Percentiles rank a stretch among this genome's conserved stretches.
Conservation (phyloP, 2,797 vertebrate genomes). For the Lithobates pipiens region DNA sequence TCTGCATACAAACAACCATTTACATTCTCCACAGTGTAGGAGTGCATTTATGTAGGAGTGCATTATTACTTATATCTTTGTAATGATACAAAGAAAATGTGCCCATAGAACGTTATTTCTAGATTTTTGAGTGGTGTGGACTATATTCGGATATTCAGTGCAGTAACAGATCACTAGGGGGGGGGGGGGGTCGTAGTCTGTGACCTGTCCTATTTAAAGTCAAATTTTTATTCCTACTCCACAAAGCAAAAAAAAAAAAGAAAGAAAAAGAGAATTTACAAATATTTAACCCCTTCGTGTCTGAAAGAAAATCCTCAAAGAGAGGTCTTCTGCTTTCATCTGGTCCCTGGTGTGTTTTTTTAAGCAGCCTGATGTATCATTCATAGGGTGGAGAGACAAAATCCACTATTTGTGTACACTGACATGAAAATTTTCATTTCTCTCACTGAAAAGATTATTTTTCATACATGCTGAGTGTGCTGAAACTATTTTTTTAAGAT, state of each 20-base stretch:
- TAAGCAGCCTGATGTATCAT: conserved; percentile 55
- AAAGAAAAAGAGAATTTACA: conserved; percentile 43
- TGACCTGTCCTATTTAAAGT: conserved; percentile 44
- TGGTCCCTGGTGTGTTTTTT: conserved; percentile 51
- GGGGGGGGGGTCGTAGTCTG: conserved; percentile 13
- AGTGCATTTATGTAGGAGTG: no score
- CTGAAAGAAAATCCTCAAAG: conserved; percentile 36
- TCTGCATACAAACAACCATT: no score
- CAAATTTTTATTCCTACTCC: conserved; percentile 36
- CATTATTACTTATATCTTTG: no score
- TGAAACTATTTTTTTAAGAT: conserved; percentile 22
- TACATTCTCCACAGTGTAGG: no score
- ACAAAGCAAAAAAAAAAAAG: conserved; percentile 36
- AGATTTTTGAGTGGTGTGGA: no score
- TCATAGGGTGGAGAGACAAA: conserved; percentile 50
- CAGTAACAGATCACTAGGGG: neutral
- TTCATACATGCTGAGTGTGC: conserved; percentile 27
- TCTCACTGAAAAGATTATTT: conserved; percentile 34
- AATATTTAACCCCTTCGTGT: conserved; percentile 40
- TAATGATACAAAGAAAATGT: no score
- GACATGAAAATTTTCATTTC: conserved; percentile 47
- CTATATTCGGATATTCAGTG: neutral
- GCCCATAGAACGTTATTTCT: no score
- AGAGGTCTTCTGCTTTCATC: conserved; percentile 45
- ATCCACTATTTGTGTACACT: conserved; percentile 46